These are phyloP conservation scores for Aptenodytes forsteri DNA, from an alignment of 2,113 vertebrate genomes.

Conservation along the genomic window DNA sequence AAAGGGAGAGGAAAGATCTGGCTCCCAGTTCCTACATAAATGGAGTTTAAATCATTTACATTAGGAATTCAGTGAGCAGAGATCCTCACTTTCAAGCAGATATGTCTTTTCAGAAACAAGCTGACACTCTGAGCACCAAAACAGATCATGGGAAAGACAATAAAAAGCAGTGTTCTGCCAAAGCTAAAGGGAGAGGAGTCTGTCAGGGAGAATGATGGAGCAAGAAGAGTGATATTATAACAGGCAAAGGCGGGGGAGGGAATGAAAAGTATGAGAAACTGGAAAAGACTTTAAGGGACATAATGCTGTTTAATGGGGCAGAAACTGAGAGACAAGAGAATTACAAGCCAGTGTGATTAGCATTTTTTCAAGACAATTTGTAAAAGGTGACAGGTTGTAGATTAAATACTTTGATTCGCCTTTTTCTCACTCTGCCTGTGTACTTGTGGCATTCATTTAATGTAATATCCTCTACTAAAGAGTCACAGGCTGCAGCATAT, in stretches of 20 bases:
- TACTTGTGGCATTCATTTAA: neutral
- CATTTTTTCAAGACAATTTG: neutral
- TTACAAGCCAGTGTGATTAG: neutral
- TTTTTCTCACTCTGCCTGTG: neutral
- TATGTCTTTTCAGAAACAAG: neutral
- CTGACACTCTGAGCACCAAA: neutral
- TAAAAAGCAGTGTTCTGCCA: neutral
- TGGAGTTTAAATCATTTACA: neutral
- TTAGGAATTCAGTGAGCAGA: neutral
- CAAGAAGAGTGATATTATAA: neutral
- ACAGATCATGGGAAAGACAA: neutral
- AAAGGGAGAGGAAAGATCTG: neutral
- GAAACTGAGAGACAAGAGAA: neutral
- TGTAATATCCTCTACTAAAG: neutral
- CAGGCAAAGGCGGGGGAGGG: neutral
- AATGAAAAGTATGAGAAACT: neutral
- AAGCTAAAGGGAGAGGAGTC: neutral
- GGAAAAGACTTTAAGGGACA: neutral
- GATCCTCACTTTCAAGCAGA: neutral
- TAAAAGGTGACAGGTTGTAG: neutral
- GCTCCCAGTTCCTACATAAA: neutral
- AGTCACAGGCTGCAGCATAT: neutral
- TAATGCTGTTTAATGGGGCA: neutral
- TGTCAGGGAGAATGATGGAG: neutral
- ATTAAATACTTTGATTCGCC: neutral